Percentiles rank a stretch among this genome's conserved stretches.
These are phyloP conservation scores for Elgaria multicarinata DNA, from an alignment of 2,113 vertebrate genomes.

Conservation along the genomic window DNA sequence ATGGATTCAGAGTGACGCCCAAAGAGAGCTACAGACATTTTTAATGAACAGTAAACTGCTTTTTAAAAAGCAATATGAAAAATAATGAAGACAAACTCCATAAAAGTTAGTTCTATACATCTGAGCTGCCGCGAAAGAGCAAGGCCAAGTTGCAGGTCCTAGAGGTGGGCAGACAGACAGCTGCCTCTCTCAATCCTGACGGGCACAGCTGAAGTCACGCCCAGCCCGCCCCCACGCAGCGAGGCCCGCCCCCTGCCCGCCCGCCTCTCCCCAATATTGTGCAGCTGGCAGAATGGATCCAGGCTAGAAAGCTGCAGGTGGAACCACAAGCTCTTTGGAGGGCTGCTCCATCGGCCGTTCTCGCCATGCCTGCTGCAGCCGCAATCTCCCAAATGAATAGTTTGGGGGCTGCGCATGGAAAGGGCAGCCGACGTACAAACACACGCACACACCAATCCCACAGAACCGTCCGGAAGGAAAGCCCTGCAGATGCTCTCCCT, in stretches of 20 bases:
- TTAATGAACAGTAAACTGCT: slow-evolving; percentile 75
- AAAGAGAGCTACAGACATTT: slow-evolving; percentile 74
- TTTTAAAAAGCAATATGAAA: slow-evolving; percentile 52
- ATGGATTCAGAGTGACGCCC: slow-evolving; percentile 67
- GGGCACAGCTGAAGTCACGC: too few relatives aligned
- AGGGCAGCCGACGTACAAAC: too few relatives aligned
- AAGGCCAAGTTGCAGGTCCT: neutral
- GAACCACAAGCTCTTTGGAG: neutral
- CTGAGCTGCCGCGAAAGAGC: slow-evolving; percentile 50
- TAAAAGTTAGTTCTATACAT: slow-evolving; percentile 63
- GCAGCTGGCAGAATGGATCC: neutral
- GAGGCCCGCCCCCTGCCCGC: neutral
- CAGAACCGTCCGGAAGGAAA: neutral
- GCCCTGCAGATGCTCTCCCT: neutral
- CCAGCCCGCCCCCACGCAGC: too few relatives aligned
- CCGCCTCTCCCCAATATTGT: too few relatives aligned
- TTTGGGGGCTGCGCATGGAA: neutral
- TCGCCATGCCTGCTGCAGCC: neutral
- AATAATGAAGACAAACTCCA: slow-evolving; percentile 50
- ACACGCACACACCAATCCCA: neutral
- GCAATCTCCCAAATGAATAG: neutral
- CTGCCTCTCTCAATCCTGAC: too few relatives aligned
- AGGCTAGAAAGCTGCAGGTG: neutral
- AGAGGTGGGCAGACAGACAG: neutral
- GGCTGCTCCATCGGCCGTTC: neutral